A percentile compares a stretch with the other conserved stretches of the same genome.
These are phyloP conservation scores for Diglossa brunneiventris DNA, from an alignment of 2,113 vertebrate species.

Conservation along the genomic window DNA sequence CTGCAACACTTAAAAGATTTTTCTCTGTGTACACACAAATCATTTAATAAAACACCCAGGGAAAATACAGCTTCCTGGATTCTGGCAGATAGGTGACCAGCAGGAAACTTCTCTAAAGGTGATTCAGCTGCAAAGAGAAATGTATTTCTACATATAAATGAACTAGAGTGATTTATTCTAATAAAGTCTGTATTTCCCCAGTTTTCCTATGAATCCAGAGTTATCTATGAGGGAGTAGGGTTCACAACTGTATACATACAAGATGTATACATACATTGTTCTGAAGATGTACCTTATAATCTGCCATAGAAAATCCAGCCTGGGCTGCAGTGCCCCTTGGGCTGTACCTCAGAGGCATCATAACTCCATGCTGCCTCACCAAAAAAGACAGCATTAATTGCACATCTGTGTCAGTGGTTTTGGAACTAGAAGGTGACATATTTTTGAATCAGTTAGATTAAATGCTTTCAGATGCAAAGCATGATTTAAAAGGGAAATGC, in stretches of 20 bases:
- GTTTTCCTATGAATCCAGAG: background rate
- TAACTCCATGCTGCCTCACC: background rate
- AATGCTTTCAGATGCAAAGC: background rate
- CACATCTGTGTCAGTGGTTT: background rate
- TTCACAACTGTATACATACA: background rate
- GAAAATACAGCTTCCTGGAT: background rate
- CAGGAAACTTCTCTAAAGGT: background rate
- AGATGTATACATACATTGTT: background rate
- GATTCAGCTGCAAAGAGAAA: background rate
- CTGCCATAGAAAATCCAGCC: background rate
- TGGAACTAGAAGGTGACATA: background rate
- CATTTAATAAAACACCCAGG: background rate
- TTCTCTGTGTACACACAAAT: background rate
- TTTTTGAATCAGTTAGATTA: background rate
- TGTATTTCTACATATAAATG: background rate
- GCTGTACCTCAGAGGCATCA: background rate
- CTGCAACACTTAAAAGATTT: background rate
- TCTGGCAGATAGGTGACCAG: background rate
- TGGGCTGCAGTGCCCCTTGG: background rate
- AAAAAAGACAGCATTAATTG: background rate
- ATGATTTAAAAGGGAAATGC: background rate
- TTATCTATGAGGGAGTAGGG: background rate
- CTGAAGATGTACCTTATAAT: background rate
- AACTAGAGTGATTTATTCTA: background rate
- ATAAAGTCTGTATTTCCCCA: background rate